Evolutionary conservation across 2,113 vertebrate species (phyloP).

Genomic region (Ceuthmochares aereus): DNA sequence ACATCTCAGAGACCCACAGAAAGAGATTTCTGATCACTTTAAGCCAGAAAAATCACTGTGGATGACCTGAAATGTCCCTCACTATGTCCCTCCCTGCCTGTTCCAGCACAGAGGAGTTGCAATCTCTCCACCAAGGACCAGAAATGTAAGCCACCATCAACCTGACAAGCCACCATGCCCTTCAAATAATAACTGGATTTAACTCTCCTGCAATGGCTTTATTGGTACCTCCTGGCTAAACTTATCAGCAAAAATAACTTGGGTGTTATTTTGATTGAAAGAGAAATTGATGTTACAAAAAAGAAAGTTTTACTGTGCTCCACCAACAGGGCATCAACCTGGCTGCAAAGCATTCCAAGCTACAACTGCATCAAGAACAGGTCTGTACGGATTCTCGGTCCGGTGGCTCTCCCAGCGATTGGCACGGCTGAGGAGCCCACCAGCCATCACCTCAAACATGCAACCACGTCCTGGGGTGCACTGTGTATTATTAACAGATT

Average conservation of each 20-base stretch:
- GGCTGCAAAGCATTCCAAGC: too few relatives aligned
- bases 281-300: too few relatives aligned
- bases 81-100: too few relatives aligned
- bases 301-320: too few relatives aligned
- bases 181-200: neutral
- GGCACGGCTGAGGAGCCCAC: too few relatives aligned
- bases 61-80: neutral
- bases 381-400: too few relatives aligned
- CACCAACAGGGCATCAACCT: too few relatives aligned
- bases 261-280: neutral
- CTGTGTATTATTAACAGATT: neutral
- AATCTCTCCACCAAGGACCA: neutral
- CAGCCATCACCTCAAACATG: too few relatives aligned
- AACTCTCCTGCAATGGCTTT: neutral
- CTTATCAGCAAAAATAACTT: neutral
- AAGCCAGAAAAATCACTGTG: neutral
- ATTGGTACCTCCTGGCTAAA: neutral
- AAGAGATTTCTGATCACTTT: rapidly evolving
- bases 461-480: too few relatives aligned
- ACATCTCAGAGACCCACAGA: neutral
- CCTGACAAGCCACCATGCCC: rapidly evolving
- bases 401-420: too few relatives aligned
- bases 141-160: neutral
- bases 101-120: too few relatives aligned
- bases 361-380: too few relatives aligned